Evolutionary conservation across 2,797 vertebrate genomes (phyloP).

Genomic region (Toxotes lorentzi): DNA sequence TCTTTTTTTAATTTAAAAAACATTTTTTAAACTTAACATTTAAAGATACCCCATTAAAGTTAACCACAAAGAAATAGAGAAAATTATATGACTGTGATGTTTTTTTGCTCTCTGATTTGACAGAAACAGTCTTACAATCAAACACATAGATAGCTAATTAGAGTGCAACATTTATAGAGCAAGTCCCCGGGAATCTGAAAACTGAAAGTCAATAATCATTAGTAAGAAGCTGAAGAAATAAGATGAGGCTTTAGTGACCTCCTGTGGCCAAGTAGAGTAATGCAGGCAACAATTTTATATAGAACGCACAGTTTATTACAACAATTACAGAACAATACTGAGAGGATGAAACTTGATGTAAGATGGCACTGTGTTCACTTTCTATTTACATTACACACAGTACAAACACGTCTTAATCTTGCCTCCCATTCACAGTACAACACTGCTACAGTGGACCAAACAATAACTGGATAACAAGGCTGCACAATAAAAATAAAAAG

Average conservation of each 20-base stretch:
- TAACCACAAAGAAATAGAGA: not conserved
- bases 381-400: constrained; percentile 62
- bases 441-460: constrained; percentile 56
- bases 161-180: not conserved
- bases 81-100: not conserved
- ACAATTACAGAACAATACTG: constrained; percentile 72
- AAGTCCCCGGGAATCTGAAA: not conserved
- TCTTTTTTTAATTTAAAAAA: not conserved
- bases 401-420: constrained; percentile 53
- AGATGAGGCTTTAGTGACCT: constrained; percentile 57
- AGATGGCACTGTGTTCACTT: constrained; percentile 53
- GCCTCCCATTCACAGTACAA: constrained; percentile 63
- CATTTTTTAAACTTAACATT: not conserved
- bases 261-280: constrained; percentile 57
- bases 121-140: constrained; percentile 2
- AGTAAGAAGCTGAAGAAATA: not conserved
- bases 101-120: constrained; percentile 17
- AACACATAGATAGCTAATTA: constrained; percentile 32
- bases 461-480: constrained; percentile 36
- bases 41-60: not conserved
- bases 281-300: constrained; percentile 26
- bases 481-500: constrained; percentile 46
- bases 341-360: constrained; percentile 35
- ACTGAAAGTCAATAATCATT: constrained; percentile 27
- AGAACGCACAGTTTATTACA: constrained; percentile 73